Evolutionary conservation across 2,888 invertebrate species (phyloP), one percentile per base, ranked within the genome.

Genomic region (Disparrhopalites patrizii): DNA sequence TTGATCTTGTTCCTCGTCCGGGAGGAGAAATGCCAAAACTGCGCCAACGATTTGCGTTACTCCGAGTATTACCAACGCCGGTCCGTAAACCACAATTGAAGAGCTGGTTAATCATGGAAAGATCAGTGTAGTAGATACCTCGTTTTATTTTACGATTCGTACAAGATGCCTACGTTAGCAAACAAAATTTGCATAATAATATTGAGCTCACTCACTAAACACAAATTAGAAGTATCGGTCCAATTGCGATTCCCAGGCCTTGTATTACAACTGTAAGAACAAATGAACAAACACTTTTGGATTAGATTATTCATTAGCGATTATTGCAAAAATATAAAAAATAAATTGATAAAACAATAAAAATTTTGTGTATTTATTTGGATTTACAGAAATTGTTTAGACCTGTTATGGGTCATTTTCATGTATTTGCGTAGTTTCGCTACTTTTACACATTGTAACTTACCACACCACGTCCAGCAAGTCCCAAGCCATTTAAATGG

Each of bases 11-110:
- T 71, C 73, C 62, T 70, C 70, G 43, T 69, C 69, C 1, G 73
- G 73, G 1, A 73, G 56, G 8, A 73, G 54, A 47, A 65, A 63
- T 0, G 67, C 69, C 3, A 73, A 27, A 20, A 73, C 38, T 1
- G 65, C 67, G 13, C 65, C 71, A 47, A 72, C 58, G 1, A 72
- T 67, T 65, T 70, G 70, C 13, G 65, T 52, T 8, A 72, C 47
- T 15, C 70, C 73, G 8, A 66, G 43, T 0, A 67, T 52, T 13
- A 68, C 60, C 23, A 68, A 70, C 18, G 65, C 68, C 1, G 70
- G 57, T 15, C 52, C 65, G 38, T 62, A 70, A 8, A 66, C 66
- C 20, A 66, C 40, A 0, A 60, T 64, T 28, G 57, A 33, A 30
- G 65, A 36, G 38, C 68, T 67, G 20, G 15, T 54, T 54, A 28